Evolutionary conservation across 1,140 invertebrate species (phyloP), one percentile per base, ranked within the genome.

Genomic region (Temnothorax curvispinosus): DNA sequence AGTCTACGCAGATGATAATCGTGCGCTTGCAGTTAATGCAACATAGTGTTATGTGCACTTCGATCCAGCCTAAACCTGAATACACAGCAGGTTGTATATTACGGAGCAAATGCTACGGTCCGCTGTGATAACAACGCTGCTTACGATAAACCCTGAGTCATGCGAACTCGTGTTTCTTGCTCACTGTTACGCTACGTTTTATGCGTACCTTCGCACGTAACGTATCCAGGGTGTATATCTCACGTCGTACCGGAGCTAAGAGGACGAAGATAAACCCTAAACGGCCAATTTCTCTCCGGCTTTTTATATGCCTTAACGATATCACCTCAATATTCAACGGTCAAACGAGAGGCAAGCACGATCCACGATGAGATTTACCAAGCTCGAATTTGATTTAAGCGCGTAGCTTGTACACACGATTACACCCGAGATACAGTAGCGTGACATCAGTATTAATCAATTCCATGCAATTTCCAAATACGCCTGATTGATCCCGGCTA

Each of bases 401-500:
- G 60, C 47, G 18, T n/a, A 64, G 35, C 78, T 58, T 74, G 54
- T 82, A 82, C 80, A 74, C 67, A 74, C 67, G 80, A 82, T 82
- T 82, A 82, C 52, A 84, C 41, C 5, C 32, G 69, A 74, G 69
- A 84, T 84, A 62, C 54, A 84, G 69, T 60, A 54, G 69, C 54
- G 80, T 75, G 80, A 84, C 80, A 84, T 84, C 41, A 50, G 80
- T 75, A 84, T 84, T 84, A 84, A 78, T 77, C 75, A 85, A 85
- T 85, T 78, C 72, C 84, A 67, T 85, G 84, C 84, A 85, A 85
- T 85, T 85, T 85, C 84, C 84, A 85, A 85, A 78, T 58, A 86
- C 71, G 88, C 84, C 78, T 86, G 87, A 89, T 89, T 88, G 88
- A 89, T 89, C 88, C 88, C 35, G 87, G 88, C 84, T 86, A 82